phyloP scores from a whole-genome alignment of 2,888 invertebrate genomes.

The Torymus auratus region DNA sequence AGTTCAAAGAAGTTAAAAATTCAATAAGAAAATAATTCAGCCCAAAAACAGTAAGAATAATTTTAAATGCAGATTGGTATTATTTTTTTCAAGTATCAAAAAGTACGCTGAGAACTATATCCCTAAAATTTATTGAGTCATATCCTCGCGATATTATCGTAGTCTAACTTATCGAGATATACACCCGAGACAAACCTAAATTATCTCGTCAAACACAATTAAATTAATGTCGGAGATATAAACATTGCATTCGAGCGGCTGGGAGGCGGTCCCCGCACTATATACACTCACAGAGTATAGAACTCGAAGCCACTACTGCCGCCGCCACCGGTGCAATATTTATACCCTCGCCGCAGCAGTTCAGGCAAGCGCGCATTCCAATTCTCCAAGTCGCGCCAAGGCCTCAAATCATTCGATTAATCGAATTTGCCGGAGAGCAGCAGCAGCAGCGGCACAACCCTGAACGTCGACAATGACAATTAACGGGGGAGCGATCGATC shows the following conservation, averaged over 20 bases:
- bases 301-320: too few species aligned
- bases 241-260: slow-evolving; percentile 37
- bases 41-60: too few species aligned
- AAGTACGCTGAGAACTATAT: too few species aligned
- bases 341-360: slow-evolving; percentile 1
- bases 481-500: slow-evolving; percentile 65
- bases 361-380: slow-evolving; percentile 31
- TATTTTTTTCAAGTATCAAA: too few species aligned
- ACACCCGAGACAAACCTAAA: too few species aligned
- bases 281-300: neutral
- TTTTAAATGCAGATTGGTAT: too few species aligned
- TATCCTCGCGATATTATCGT: too few species aligned
- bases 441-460: slow-evolving; percentile 49
- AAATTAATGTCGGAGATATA: slow-evolving; percentile 32
- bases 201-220: slow-evolving; percentile 26
- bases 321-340: slow-evolving; percentile 27
- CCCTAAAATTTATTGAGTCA: too few species aligned
- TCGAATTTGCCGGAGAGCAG: slow-evolving; percentile 63
- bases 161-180: too few species aligned
- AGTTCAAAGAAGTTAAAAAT: too few species aligned
- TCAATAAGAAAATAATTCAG: too few species aligned
- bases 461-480: slow-evolving; percentile 67
- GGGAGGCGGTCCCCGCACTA: neutral
- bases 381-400: slow-evolving; percentile 51
- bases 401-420: slow-evolving; percentile 66